Base-by-base conservation (phyloP, 2,113 vertebrate species). In the Rostratula benghalensis region DNA sequence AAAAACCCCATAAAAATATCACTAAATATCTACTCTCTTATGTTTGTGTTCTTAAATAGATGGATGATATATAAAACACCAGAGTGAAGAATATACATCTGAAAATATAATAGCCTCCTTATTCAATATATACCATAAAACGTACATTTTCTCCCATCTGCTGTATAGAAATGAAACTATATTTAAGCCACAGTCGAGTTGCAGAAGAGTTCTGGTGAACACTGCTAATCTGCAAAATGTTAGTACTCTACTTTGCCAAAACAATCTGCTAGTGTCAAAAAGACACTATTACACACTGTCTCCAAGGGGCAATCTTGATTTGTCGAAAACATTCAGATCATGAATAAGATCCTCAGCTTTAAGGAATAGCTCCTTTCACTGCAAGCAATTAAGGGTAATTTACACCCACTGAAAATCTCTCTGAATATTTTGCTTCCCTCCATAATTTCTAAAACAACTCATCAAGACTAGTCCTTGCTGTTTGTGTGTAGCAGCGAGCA, bases 331-430 rank as follows among this genome's bases (percentile, higher is more conserved):
- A 94, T 71, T 87, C 81, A 70, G 25, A 87, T 91, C 91, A 61
- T 92, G 83, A 95, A 65, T 91, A 92, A 94, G 69, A 92, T 96
- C 81, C 41, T 95, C 70, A 85, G 37, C 65, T 95, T 90, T 81
- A 94, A 92, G 83, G 50, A 95, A 87, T 57, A 85, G 63, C 57
- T 79, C 70, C 37, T 77, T 50, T 83, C 78, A 53, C 59, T 95
- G 67, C 43, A 94, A 87, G 91, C 54, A 96, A 94, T 95, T 95
- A 97, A 95, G 89, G 46, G n/a, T 89, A 92, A 95, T 92, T 96
- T 94, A 94, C 95, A 96, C 89, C 94, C 95, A 94, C 92, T 92
- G 77, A 91, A 95, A 89, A 94, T 95, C 74, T 94, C 90, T 92
- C 86, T 76, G 94, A 96, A 94, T 97, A 93, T 96, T 93, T 97